phyloP scores from a whole-genome alignment of 2,797 vertebrate genomes.

The Glyptemys insculpta region DNA sequence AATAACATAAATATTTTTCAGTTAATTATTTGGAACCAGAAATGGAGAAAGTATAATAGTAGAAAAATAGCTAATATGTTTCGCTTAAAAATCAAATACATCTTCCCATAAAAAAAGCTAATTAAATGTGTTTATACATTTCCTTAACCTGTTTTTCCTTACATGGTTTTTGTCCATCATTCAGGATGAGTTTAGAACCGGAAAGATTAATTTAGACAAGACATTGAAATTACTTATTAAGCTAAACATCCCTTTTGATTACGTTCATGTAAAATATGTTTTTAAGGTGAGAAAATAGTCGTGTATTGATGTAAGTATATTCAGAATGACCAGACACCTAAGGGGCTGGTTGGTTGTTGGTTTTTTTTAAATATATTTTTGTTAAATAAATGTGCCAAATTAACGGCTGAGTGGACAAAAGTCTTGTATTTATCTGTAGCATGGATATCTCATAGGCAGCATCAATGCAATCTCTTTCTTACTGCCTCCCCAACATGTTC shows the following conservation, averaged over 20 bases:
- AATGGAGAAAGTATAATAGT: not conserved
- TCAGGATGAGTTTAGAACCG: slow-evolving; percentile 77
- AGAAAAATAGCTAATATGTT: not conserved
- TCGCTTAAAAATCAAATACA: not conserved
- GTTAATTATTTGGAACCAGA: not conserved
- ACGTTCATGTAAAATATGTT: slow-evolving; percentile 73
- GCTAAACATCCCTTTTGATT: slow-evolving; percentile 72
- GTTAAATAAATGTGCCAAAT: not conserved
- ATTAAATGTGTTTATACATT: not conserved
- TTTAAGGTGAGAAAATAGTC: slow-evolving; percentile 78
- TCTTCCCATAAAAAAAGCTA: not conserved
- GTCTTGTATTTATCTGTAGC: not conserved
- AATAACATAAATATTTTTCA: not conserved
- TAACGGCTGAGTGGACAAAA: not conserved
- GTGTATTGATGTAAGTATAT: rapidly evolving
- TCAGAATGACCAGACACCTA: not conserved
- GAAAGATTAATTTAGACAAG: slow-evolving; percentile 70
- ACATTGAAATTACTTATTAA: slow-evolving; percentile 75
- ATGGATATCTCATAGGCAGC: not conserved
- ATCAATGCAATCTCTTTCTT: not conserved
- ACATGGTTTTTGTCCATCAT: slow-evolving; percentile 80
- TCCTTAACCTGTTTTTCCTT: slow-evolving; percentile 75
- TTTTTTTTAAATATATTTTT: not conserved
- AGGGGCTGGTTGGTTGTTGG: not conserved
- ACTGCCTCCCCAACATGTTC: not conserved